Evolutionary conservation across 2,113 vertebrate species (phyloP).

Genomic region (Phalacrocorax pelagicus): DNA sequence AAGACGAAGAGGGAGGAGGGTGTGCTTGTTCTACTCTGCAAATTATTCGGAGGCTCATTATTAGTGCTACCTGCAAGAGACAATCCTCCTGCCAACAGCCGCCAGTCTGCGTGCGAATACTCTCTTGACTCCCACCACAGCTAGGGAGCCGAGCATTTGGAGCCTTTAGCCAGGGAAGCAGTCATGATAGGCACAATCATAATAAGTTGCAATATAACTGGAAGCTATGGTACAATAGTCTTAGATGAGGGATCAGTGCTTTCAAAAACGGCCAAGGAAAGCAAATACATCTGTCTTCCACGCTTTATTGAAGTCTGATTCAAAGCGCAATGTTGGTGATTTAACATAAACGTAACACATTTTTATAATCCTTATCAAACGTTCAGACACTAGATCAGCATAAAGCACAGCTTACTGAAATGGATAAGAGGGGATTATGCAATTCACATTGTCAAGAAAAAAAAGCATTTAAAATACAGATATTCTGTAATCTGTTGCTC

Average conservation of each 20-base stretch:
- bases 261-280: background rate
- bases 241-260: background rate
- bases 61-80: background rate
- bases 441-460: conserved; percentile 28
- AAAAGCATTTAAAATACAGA: conserved; percentile 44
- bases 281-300: background rate
- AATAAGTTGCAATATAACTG: background rate
- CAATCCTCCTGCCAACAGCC: background rate
- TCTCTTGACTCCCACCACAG: background rate
- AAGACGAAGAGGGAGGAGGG: background rate
- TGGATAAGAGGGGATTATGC: conserved; percentile 52
- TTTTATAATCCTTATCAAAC: conserved; percentile 70
- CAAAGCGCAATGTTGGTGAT: conserved; percentile 14
- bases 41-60: rapidly evolving
- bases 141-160: background rate
- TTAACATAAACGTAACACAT: conserved; percentile 52
- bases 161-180: background rate
- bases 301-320: conserved; percentile 9
- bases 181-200: background rate
- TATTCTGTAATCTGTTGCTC: conserved; percentile 61
- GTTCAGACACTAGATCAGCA: conserved; percentile 52
- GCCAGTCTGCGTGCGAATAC: background rate
- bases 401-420: conserved; percentile 61
- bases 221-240: background rate
- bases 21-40: background rate